Percentiles rank a stretch among this genome's conserved stretches.
Conservation (phyloP, 92 coral and sea anemone species). For the Anthopleura xanthogrammica region DNA sequence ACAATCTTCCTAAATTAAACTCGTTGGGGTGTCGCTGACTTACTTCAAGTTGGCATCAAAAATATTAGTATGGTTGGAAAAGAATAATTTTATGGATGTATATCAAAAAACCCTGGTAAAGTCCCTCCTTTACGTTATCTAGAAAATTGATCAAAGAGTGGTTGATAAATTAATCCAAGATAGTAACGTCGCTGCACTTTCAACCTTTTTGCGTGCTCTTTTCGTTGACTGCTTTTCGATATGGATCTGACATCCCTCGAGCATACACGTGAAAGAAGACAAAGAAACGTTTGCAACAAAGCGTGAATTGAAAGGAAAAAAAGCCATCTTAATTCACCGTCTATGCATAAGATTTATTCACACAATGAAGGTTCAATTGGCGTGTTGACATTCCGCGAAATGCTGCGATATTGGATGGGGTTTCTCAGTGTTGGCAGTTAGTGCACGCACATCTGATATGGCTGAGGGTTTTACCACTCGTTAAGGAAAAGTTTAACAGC, state of each 20-base stretch:
- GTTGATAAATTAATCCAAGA: conserved; percentile 10
- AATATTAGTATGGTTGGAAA: neutral
- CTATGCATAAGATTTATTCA: conserved; percentile 7
- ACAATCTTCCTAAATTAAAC: neutral
- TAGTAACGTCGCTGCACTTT: conserved; percentile 13
- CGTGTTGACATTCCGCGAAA: conserved; percentile 21
- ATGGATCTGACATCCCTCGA: conserved; percentile 23
- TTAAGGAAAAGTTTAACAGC: conserved; percentile 23
- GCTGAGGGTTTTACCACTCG: conserved; percentile 11
- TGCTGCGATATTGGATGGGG: conserved; percentile 4
- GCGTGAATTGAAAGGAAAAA: conserved; percentile 11
- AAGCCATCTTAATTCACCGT: conserved; percentile 11
- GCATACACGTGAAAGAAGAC: conserved; percentile 36
- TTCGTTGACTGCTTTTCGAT: conserved; percentile 22
- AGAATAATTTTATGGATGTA: neutral
- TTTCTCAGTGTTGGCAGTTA: neutral
- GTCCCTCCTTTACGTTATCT: conserved; percentile 21
- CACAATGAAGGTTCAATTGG: conserved; percentile 10
- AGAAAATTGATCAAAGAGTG: neutral
- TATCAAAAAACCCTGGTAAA: neutral
- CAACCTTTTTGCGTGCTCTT: conserved; percentile 18
- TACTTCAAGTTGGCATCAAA: neutral
- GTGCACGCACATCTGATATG: conserved; percentile 3
- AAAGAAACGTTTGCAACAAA: conserved; percentile 28
- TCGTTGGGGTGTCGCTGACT: conserved; percentile 1